Evolutionary conservation across 2,888 invertebrate genomes (phyloP), one percentile per base, ranked within the genome.

Genomic region (Agrotis ipsilon): DNA sequence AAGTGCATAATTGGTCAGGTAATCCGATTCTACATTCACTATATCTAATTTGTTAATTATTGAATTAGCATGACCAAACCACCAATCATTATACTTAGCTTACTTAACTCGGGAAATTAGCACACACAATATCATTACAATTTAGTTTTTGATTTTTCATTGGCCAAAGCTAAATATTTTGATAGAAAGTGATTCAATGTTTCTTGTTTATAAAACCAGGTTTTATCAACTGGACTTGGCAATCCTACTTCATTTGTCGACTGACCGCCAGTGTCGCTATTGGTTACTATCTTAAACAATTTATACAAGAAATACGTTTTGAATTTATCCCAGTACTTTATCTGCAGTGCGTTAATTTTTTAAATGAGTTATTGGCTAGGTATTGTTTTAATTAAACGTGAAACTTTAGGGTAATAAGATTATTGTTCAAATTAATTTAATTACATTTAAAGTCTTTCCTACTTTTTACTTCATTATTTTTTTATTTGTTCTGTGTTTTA

Each of bases 121-220:
- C 24, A 48, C 19, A 48, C 45, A 64, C 5, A 75, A 79, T 62
- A 75, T 70, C 77, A 68, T 79, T 46, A 39, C n/a, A 21, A n/a
- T 57, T 57, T 9, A 14, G 54, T 55, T 65, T 54, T 51, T 65
- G n/a, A n/a, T 64, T 24, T 68, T 32, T 4, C 14, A 21, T 18
- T 58, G 49, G 14, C 24, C 11, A 18, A 46, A 32, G n/a, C 7
- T 63, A 82, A 88, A 88, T 86, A 86, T 88, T 88, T 74, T 87
- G 84, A 75, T 66, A 83, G 57, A 51, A 66, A 59, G 52, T 82
- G 67, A 18, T 76, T 76, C 75, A 82, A 61, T 59, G 54, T 59
- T 69, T 60, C 70, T 63, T 79, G 68, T 85, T 82, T 81, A 75
- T 69, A 0, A 72, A 84, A 75, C 75, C 60, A 72, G 74, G 70